Conservation (phyloP, 2,113 vertebrate species). For the Megaceryle maxima region DNA sequence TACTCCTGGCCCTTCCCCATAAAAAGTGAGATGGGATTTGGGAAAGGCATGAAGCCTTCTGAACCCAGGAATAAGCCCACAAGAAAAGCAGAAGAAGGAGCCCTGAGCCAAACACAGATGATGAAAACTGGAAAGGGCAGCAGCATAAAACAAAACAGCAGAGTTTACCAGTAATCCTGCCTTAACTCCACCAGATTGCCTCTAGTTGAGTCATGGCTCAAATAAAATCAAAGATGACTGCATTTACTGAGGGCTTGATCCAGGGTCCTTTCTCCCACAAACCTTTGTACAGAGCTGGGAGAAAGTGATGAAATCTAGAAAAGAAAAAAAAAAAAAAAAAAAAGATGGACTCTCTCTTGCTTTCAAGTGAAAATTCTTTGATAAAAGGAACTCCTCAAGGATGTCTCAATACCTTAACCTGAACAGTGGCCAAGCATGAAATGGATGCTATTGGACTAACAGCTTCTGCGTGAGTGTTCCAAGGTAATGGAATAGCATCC, state of each 20-base stretch:
- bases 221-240: background rate
- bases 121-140: background rate
- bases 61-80: background rate
- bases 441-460: background rate
- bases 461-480: background rate
- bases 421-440: conserved; percentile 1
- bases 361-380: background rate
- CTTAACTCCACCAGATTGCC: background rate
- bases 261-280: background rate
- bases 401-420: background rate
- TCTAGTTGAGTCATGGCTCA: background rate
- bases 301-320: background rate
- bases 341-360: background rate
- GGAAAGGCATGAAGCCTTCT: background rate
- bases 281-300: background rate
- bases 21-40: background rate
- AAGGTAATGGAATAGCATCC: background rate
- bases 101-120: background rate
- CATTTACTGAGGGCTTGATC: background rate
- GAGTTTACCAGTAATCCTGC: conserved; percentile 34
- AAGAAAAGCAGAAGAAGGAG: background rate
- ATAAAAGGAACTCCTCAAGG: background rate
- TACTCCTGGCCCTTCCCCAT: background rate
- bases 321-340: background rate
- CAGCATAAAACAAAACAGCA: background rate